These are phyloP conservation scores for Operophtera brumata DNA, from an alignment of 2,888 invertebrate genomes.

Conservation along the genomic window DNA sequence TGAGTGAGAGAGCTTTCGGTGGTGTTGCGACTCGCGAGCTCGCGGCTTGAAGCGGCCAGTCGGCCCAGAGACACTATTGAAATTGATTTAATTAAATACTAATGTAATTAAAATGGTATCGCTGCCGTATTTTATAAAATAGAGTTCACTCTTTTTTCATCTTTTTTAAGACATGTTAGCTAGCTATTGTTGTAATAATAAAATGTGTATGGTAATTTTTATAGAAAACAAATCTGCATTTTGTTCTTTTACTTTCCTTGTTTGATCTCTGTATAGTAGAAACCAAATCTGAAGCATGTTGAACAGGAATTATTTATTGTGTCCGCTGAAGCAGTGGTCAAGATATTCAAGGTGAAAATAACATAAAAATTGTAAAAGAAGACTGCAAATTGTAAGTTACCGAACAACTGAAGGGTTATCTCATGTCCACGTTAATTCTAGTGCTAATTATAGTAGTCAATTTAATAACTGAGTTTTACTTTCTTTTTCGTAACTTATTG, in stretches of 20 bases:
- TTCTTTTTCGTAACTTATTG: slow-evolving; percentile 60
- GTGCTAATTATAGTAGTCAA: slow-evolving; percentile 67
- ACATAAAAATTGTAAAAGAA: slow-evolving; percentile 29
- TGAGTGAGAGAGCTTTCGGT: slow-evolving; percentile 77
- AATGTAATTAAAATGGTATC: slow-evolving; percentile 77
- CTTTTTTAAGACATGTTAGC: slow-evolving; percentile 79
- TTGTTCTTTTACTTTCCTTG: slow-evolving; percentile 55
- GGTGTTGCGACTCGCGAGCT: slow-evolving; percentile 60
- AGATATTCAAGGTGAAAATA: slow-evolving; percentile 33
- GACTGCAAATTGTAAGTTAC: slow-evolving; percentile 60
- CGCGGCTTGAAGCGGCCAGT: slow-evolving; percentile 31
- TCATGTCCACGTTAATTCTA: slow-evolving; percentile 52
- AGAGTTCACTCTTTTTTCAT: slow-evolving; percentile 77
- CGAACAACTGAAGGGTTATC: slow-evolving; percentile 35
- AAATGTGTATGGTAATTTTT: slow-evolving; percentile 77
- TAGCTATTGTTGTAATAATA: slow-evolving; percentile 76
- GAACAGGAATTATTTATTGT: slow-evolving; percentile 52
- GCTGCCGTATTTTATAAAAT: slow-evolving; percentile 80
- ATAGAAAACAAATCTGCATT: slow-evolving; percentile 76
- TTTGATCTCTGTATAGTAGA: slow-evolving; percentile 73
- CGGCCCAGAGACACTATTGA: slow-evolving; percentile 78
- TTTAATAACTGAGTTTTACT: slow-evolving; percentile 61
- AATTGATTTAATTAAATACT: slow-evolving; percentile 79
- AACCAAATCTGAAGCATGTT: slow-evolving; percentile 63
- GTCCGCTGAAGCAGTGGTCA: slow-evolving; percentile 27